These are phyloP conservation scores for Ceraclea dissimilis DNA, from an alignment of 2,888 invertebrate species.

Conservation along the genomic window DNA sequence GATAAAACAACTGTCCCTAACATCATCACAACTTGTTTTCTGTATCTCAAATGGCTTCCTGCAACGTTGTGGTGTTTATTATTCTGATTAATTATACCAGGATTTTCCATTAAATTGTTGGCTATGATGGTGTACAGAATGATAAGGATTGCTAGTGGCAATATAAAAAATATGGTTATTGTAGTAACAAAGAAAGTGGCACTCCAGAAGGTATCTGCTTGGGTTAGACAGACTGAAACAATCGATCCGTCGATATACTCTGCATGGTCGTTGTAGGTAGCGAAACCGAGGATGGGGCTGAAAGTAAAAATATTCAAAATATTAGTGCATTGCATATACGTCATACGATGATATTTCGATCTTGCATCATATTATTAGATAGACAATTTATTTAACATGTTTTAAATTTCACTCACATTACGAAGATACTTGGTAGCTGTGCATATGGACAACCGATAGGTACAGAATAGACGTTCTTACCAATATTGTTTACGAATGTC, in stretches of 20 bases:
- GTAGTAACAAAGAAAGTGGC: constrained; percentile 73
- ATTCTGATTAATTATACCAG: constrained; percentile 59
- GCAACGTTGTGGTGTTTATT: constrained; percentile 42
- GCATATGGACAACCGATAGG: no score
- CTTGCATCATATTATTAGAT: no score
- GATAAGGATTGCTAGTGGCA: constrained; percentile 74
- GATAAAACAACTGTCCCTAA: constrained; percentile 81
- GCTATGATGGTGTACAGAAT: constrained; percentile 81
- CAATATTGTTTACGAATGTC: no score
- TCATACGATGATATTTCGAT: no score
- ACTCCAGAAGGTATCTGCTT: constrained; percentile 70
- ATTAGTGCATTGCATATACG: background rate
- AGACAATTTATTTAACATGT: no score
- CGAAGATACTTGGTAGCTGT: no score
- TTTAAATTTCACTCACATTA: no score
- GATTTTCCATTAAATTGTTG: constrained; percentile 74
- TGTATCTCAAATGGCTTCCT: constrained; percentile 59
- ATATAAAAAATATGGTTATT: constrained; percentile 75
- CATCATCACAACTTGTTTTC: constrained; percentile 82
- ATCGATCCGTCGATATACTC: constrained; percentile 63
- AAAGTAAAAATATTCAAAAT: background rate
- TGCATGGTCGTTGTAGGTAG: constrained; percentile 64
- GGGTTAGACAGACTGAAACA: constrained; percentile 74
- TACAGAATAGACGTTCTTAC: no score
- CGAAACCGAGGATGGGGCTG: constrained; percentile 81